Conservation (phyloP, 2,113 vertebrate genomes). For the Stegastes partitus region DNA sequence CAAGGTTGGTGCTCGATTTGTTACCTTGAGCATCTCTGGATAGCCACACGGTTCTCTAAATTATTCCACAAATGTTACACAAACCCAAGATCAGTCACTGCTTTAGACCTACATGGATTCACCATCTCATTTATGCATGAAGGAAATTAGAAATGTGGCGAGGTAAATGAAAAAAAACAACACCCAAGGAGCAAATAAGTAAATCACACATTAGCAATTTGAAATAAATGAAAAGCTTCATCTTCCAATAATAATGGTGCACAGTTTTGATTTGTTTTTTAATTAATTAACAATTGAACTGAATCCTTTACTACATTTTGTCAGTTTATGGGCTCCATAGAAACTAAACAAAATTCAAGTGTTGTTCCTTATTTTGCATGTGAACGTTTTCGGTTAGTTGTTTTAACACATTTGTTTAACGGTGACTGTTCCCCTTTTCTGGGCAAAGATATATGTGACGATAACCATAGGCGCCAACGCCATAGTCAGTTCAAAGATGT, state of each 20-base stretch:
- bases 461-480: slow-evolving; percentile 45
- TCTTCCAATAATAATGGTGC: background rate
- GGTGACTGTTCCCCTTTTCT: slow-evolving; percentile 19
- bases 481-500: slow-evolving; percentile 51
- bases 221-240: too few relatives aligned
- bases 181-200: too few relatives aligned
- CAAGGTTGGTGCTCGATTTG: background rate
- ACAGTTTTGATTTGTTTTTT: background rate
- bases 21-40: too few relatives aligned
- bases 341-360: background rate
- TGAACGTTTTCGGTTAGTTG: slow-evolving; percentile 21
- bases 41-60: too few relatives aligned
- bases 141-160: too few relatives aligned
- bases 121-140: too few relatives aligned
- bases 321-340: slow-evolving; percentile 23
- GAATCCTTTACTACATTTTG: background rate
- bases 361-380: slow-evolving; percentile 43
- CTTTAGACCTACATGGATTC: too few relatives aligned
- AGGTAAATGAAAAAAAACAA: too few relatives aligned
- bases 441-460: slow-evolving; percentile 46
- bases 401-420: slow-evolving; percentile 7
- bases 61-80: too few relatives aligned
- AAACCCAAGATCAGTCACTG: too few relatives aligned
- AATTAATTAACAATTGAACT: slow-evolving; percentile 7
- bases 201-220: too few relatives aligned